These are phyloP conservation scores for Dermatemys mawii DNA, from an alignment of 2,113 vertebrate genomes.

Conservation along the genomic window DNA sequence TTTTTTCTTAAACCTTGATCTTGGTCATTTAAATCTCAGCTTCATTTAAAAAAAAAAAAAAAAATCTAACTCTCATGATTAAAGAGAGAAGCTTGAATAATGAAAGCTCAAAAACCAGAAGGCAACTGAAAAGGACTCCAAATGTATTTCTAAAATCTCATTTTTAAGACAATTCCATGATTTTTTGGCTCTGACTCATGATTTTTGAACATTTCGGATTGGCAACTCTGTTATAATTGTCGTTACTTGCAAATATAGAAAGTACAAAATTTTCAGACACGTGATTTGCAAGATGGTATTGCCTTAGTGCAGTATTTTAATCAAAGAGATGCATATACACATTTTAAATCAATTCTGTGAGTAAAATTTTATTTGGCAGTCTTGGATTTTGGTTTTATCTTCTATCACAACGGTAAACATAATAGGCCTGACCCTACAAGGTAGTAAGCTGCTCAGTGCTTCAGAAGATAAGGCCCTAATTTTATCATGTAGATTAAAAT, in stretches of 20 bases:
- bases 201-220: not conserved
- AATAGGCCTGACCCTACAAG: not conserved
- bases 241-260: not conserved
- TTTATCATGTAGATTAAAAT: not conserved
- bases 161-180: not conserved
- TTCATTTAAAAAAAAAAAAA: not conserved
- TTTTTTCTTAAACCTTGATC: not conserved
- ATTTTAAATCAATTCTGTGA: not conserved
- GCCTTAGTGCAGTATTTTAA: not conserved
- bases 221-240: not conserved
- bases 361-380: not conserved
- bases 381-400: not conserved
- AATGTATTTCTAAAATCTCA: not conserved
- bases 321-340: not conserved
- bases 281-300: not conserved
- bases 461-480: not conserved
- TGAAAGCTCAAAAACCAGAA: not conserved
- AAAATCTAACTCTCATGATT: not conserved
- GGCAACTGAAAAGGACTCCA: not conserved
- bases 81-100: not conserved
- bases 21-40: not conserved
- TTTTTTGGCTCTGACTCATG: too few species aligned
- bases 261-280: not conserved
- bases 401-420: not conserved
- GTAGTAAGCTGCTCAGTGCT: not conserved